Evolutionary conservation across 2,888 invertebrate genomes (phyloP).

Genomic region (Amblyjoppa fuscipennis): DNA sequence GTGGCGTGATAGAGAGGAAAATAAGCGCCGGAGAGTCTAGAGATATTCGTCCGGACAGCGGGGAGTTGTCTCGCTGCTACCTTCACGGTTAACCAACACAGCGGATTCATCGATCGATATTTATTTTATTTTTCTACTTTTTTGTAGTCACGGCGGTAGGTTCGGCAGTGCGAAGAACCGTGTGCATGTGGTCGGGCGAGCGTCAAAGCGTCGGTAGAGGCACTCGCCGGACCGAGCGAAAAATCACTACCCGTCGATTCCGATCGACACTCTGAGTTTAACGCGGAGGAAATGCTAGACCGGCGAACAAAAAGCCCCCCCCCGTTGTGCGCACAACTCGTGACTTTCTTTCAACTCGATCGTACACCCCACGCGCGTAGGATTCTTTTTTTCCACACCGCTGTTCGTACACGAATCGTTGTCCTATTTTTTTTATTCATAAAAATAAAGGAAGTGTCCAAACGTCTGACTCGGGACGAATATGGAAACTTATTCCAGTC

Average conservation of each 20-base stretch:
- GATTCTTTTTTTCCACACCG: background rate
- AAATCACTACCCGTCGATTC: background rate
- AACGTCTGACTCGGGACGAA: background rate
- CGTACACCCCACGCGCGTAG: background rate
- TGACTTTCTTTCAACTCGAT: slow-evolving; percentile 9
- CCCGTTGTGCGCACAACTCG: background rate
- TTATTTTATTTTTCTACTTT: background rate
- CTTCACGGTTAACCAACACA: slow-evolving; percentile 1
- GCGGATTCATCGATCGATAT: background rate
- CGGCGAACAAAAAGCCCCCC: slow-evolving; percentile 21
- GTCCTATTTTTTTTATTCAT: background rate
- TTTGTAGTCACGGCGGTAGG: no score
- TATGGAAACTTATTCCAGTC: no score
- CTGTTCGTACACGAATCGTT: background rate
- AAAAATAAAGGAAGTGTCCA: background rate
- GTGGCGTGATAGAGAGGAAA: background rate
- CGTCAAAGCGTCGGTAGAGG: background rate
- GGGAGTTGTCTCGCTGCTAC: background rate
- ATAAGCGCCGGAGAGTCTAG: slow-evolving; percentile 28
- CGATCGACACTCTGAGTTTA: slow-evolving; percentile 1
- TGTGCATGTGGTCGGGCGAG: background rate
- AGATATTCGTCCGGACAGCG: slow-evolving; percentile 1
- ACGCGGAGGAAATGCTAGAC: slow-evolving; percentile 9
- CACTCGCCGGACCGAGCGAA: background rate
- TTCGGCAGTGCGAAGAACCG: no score